A percentile compares a stretch with the other conserved stretches of the same genome.
phyloP scores from a whole-genome alignment of 2,113 vertebrate genomes.

The Mobula birostris region DNA sequence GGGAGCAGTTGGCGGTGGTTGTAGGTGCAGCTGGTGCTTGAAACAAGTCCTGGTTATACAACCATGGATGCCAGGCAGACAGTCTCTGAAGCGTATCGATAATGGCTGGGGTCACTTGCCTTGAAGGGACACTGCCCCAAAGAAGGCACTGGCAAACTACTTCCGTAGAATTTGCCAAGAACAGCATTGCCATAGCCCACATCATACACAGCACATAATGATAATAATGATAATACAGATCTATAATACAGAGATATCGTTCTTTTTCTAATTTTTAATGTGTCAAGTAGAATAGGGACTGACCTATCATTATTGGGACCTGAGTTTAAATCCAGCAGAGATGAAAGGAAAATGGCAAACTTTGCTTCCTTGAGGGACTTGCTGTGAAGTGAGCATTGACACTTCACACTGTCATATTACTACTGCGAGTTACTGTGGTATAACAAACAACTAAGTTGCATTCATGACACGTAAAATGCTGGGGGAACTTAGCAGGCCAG shows the following conservation, averaged over 20 bases:
- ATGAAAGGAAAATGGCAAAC: neutral
- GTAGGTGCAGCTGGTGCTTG: too few species aligned
- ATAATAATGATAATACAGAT: neutral
- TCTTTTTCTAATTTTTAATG: neutral
- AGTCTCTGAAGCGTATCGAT: too few species aligned
- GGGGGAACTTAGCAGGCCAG: too few species aligned
- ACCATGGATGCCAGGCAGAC: too few species aligned
- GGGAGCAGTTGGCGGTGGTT: too few species aligned
- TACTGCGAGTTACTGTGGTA: neutral
- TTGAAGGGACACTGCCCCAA: too few species aligned
- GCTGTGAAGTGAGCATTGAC: neutral
- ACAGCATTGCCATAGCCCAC: too few species aligned
- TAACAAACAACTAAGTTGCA: neutral
- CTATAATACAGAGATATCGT: neutral
- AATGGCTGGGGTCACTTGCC: too few species aligned
- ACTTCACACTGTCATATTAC: neutral
- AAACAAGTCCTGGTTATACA: too few species aligned
- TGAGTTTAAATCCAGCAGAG: neutral
- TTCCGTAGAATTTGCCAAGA: too few species aligned
- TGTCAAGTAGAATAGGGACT: neutral
- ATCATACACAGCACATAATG: too few species aligned
- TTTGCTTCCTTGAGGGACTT: neutral
- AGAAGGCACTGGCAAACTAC: too few species aligned
- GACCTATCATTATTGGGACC: neutral
- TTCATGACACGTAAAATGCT: neutral